Base-by-base conservation (phyloP, 2,888 invertebrate species). In the Gari tellinella region DNA sequence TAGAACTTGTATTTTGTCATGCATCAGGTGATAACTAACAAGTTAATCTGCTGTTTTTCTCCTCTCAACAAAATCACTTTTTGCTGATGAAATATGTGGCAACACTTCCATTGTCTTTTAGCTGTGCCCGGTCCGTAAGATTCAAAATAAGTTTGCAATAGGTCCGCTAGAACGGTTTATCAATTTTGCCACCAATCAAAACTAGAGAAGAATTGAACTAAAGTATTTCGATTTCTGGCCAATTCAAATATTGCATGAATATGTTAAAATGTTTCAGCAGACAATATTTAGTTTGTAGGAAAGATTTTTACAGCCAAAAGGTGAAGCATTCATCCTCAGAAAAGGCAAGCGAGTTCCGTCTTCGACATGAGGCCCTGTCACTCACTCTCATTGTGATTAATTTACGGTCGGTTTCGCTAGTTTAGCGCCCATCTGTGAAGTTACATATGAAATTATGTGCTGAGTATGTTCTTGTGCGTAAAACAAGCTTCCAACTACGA, bases 1-100 rank as follows among this genome's bases (percentile, higher is more conserved):
- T 31, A 14, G 46, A 60, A 61, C 23, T 60, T 55, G 17, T 43
- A 51, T 56, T 62, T 75, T 60, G 56, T 52, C 57, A 40, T 41
- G 66, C 61, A 51, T 75, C 75, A 75, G 75, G 75, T 75, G 69
- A 65, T 46, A 63, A 52, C 48, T 57, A 66, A 75, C 69, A 75
- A 66, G 69, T 75, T 62, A 75, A 75, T 70, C 65, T 62, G 40
- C 41, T 52, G 53, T 75, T 70, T 69, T 40, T 46, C 46, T 46
- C 43, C 65, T 31, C 31, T 31, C 31, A 4, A 31, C 53, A 65
- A 53, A 70, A 70, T 64, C 49, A 60, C 45, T 60, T 60, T 48
- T 57, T 64, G 53, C 70, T 31, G 31, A 31, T 31, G 31, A 31
- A 31, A 31, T 7, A 31, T 31, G 31, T 31, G 10, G 31, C 31